These are phyloP conservation scores for Amblyopsis rosae DNA, from an alignment of 2,113 vertebrate genomes.

Conservation along the genomic window DNA sequence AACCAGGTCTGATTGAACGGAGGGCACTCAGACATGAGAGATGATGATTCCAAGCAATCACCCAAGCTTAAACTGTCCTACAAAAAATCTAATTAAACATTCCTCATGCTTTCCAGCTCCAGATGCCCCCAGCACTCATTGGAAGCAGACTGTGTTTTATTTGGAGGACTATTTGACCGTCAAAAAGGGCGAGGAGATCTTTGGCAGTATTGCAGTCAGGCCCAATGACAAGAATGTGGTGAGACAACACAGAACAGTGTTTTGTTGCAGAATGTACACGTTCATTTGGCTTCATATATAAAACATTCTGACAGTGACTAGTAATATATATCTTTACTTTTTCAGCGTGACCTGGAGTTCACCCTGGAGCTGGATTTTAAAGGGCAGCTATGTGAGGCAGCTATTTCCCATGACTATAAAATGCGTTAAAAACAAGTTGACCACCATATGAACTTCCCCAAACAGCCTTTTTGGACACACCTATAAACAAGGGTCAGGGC, in stretches of 20 bases:
- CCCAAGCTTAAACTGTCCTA: background rate
- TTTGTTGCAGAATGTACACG: background rate
- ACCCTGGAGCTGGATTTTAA: constrained; percentile 97
- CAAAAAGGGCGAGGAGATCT: constrained; percentile 93
- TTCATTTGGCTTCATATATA: constrained; percentile 14
- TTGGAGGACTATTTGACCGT: constrained; percentile 96
- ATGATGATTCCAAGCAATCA: background rate
- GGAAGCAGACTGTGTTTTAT: constrained; percentile 99
- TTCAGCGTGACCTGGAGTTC: constrained; percentile 95
- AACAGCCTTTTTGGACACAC: constrained; percentile 31
- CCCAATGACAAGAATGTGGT: constrained; percentile 97
- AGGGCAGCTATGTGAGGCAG: constrained; percentile 96
- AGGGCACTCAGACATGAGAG: too few relatives aligned
- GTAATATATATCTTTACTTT: background rate
- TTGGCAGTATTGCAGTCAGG: constrained; percentile 90
- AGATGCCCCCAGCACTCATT: constrained; percentile 93
- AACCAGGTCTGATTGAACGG: too few relatives aligned
- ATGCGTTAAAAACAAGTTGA: constrained; percentile 84
- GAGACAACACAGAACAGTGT: constrained; percentile 48
- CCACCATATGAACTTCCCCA: background rate
- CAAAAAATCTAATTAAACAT: too few relatives aligned
- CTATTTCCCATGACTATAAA: constrained; percentile 96
- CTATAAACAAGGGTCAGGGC: constrained; percentile 1
- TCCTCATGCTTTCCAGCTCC: constrained; percentile 77
- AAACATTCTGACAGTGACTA: too few relatives aligned